These are phyloP conservation scores for Ligdia adustata DNA, from an alignment of 2,888 invertebrate species.

Conservation along the genomic window DNA sequence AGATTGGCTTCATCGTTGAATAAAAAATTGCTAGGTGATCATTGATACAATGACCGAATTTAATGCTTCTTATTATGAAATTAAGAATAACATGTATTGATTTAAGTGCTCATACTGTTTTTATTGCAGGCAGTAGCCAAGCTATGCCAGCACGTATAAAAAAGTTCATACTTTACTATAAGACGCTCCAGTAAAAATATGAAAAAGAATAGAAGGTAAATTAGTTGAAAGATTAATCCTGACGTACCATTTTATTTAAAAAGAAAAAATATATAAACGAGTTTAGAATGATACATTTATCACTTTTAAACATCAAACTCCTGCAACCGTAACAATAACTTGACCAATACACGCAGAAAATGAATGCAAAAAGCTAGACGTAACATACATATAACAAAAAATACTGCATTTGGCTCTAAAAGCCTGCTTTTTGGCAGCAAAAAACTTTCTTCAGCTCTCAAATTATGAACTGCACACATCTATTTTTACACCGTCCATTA, in stretches of 20 bases:
- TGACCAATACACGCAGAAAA: too few relatives aligned
- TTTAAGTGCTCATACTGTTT: constrained; percentile 6
- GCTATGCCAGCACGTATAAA: not conserved
- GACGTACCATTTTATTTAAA: not conserved
- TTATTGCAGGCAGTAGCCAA: not conserved
- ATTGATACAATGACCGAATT: too few relatives aligned
- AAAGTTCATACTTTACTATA: constrained; percentile 18
- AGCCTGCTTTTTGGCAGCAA: constrained; percentile 7
- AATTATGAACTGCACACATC: constrained; percentile 3
- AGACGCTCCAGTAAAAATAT: constrained; percentile 38
- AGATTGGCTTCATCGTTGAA: too few relatives aligned
- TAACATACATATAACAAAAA: too few relatives aligned
- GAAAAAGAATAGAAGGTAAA: constrained; percentile 29
- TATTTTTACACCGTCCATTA: constrained; percentile 7
- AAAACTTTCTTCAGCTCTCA: not conserved
- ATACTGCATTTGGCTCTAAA: too few relatives aligned
- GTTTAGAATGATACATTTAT: too few relatives aligned
- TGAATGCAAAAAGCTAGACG: too few relatives aligned
- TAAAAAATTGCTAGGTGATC: too few relatives aligned
- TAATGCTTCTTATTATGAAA: too few relatives aligned
- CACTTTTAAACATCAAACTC: too few relatives aligned
- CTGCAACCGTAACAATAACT: too few relatives aligned
- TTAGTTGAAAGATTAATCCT: too few relatives aligned
- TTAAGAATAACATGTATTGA: not conserved
- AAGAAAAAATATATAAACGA: not conserved